phyloP scores from a whole-genome alignment of 2,888 invertebrate species.

The Macropis europaea region DNA sequence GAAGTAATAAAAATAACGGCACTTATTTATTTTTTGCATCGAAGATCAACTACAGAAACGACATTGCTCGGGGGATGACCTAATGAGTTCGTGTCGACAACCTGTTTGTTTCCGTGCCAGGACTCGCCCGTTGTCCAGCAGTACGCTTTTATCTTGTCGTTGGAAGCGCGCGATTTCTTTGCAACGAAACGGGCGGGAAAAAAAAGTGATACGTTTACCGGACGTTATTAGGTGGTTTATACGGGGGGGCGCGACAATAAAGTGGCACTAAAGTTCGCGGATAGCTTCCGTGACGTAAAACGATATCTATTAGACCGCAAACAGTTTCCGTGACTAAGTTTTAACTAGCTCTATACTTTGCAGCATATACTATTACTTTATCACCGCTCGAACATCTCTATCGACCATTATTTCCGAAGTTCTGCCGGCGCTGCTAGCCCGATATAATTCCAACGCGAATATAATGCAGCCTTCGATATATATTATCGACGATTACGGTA shows the following conservation, averaged over 20 bases:
- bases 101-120: no score
- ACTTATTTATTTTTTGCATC: no score
- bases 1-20: no score
- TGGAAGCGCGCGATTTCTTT: no score
- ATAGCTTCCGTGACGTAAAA: slow-evolving; percentile 32
- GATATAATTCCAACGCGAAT: slow-evolving; percentile 52
- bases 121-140: no score
- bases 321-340: slow-evolving; percentile 50
- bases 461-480: slow-evolving; percentile 53
- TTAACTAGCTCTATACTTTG: slow-evolving; percentile 53
- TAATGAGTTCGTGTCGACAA: no score
- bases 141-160: no score
- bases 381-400: slow-evolving; percentile 59
- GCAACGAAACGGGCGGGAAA: not conserved
- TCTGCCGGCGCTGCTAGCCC: slow-evolving; percentile 23
- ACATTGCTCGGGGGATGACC: no score
- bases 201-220: not conserved
- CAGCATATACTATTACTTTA: slow-evolving; percentile 51
- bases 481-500: slow-evolving; percentile 54
- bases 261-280: slow-evolving; percentile 32
- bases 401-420: slow-evolving; percentile 57
- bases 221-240: slow-evolving; percentile 4
- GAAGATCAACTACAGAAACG: no score
- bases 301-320: slow-evolving; percentile 49
- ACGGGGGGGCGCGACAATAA: slow-evolving; percentile 24